Evolutionary conservation across 2,888 invertebrate genomes (phyloP), one percentile per base, ranked within the genome.

Genomic region (Isoperla grammatica): DNA sequence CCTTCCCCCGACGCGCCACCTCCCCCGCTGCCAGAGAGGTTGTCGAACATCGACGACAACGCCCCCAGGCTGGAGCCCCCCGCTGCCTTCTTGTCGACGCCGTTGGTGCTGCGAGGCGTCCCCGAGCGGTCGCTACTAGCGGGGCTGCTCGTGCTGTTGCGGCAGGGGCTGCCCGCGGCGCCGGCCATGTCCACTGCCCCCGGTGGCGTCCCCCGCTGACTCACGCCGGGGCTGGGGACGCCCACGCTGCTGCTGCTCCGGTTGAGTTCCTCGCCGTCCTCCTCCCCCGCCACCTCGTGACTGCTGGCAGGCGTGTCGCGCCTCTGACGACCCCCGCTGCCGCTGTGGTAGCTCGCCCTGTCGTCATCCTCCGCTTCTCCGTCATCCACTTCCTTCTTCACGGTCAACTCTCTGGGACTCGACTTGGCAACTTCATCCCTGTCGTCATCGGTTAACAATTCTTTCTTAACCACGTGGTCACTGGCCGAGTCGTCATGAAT

Each of bases 21-120:
- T 43, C 69, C 71, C 23, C 75, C 75, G 61, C 78, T 74, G 9
- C 88, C 84, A 35, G 88, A 88, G 55, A 93, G 76, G 71, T 83
- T 92, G 73, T 93, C 91, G 70, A 92, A 93, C 93, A 93, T 93
- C 17, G 91, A 91, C 17, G 91, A 91, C 2, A 93, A 76, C 0
- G 92, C 92, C 15, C 90, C 89, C 56, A 92, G 77, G 69, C 89
- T 89, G 49, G 77, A 77, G 29, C 39, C 53, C 19, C 53, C 53
- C 17, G 53, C 53, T 1, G 82, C 78, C 66, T 82, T 78, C 65
- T 78, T 78, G 35, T 79, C 76, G 9, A 81, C 79, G 61, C 81
- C 79, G 39, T 83, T 82, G 8, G 79, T 78, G 63, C 86, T 85
- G 49, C 86, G 80, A 1, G 87, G 90, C 1, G 90, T 90, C 1